Conservation (phyloP, 2,797 vertebrate species). For the Malurus splendens region DNA sequence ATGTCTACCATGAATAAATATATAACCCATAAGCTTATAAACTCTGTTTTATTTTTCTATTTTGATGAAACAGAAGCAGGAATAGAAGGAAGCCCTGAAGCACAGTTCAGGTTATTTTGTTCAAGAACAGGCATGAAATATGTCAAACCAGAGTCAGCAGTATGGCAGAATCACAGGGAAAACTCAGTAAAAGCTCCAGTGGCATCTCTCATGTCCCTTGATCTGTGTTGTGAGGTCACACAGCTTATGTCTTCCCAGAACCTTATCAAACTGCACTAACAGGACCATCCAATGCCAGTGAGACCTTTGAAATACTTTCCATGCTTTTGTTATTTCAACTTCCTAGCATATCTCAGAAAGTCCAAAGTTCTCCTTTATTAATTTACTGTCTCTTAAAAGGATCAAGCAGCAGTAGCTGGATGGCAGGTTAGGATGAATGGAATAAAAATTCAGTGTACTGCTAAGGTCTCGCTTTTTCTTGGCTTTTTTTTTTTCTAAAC, state of each 20-base stretch:
- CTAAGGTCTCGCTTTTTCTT: neutral
- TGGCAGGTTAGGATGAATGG: neutral
- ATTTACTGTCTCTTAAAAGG: neutral
- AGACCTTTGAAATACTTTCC: neutral
- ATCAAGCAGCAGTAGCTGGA: neutral
- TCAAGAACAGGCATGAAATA: neutral
- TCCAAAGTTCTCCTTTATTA: neutral
- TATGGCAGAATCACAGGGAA: neutral
- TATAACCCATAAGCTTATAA: neutral
- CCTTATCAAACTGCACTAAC: neutral
- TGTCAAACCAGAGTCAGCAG: neutral
- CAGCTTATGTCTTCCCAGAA: neutral
- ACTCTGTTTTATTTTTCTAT: neutral
- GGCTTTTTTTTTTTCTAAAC: too few relatives aligned
- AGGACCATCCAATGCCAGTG: neutral
- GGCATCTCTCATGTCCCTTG: neutral
- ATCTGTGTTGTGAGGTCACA: neutral
- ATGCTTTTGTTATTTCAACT: neutral
- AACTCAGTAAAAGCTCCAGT: too few relatives aligned
- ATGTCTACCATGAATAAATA: neutral
- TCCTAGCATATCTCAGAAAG: neutral
- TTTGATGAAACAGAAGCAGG: neutral
- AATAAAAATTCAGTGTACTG: neutral
- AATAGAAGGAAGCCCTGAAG: neutral
- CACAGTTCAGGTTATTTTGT: neutral